Conservation (phyloP, 2,113 vertebrate genomes). For the Oncorhynchus mykiss region DNA sequence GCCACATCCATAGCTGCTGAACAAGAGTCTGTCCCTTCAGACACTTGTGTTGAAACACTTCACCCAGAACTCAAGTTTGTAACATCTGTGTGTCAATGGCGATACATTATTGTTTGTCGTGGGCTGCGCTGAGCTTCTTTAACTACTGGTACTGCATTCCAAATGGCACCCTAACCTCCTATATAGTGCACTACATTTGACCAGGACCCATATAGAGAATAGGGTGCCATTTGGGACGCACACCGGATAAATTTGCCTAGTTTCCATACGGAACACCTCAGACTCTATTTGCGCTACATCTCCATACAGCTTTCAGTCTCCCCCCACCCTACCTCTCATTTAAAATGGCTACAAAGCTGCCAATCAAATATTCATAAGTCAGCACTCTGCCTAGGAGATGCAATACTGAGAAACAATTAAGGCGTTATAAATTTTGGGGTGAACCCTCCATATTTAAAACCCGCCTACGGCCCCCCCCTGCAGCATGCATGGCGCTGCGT, state of each 20-base stretch:
- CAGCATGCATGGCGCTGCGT: constrained; percentile 1
- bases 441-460: neutral
- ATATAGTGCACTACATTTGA: no score
- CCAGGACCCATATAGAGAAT: no score
- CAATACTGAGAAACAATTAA: constrained; percentile 24
- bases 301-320: neutral
- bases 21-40: no score
- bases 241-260: neutral
- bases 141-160: no score
- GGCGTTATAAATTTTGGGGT: constrained; percentile 9
- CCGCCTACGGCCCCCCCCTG: neutral
- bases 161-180: no score
- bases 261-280: constrained; percentile 9
- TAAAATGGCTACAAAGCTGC: constrained; percentile 14
- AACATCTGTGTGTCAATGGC: no score
- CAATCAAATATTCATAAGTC: constrained; percentile 52
- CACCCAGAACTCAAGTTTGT: no score
- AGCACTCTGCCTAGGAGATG: constrained; percentile 4
- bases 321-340: neutral
- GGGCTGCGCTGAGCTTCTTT: no score
- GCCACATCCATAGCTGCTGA: no score
- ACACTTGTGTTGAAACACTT: no score
- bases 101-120: no score
- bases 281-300: neutral
- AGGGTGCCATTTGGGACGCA: no score